Evolutionary conservation across 2,888 invertebrate species (phyloP), one percentile per base, ranked within the genome.

Genomic region (Bembecia ichneumoniformis): DNA sequence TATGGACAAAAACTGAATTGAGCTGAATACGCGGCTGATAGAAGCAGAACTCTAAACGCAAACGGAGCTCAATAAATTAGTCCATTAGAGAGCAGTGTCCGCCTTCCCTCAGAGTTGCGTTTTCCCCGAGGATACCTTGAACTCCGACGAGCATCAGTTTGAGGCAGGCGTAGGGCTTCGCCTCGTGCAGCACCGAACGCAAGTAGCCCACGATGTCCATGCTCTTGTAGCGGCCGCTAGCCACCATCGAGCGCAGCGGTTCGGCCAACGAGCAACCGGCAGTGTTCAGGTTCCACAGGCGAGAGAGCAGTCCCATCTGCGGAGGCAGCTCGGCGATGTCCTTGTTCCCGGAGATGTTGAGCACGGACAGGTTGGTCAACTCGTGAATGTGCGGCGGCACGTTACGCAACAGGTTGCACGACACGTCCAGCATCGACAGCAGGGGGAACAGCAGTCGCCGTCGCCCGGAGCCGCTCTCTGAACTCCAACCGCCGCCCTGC

Each of bases 271-370:
- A 89, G 68, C 99, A 99, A 2, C 96, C 96, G 44, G 93, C 90
- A 2, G 98, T 94, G 77, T 96, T 97, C 40, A 99, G 87, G 82
- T 97, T 98, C 98, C 99, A 99, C 40, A 99, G 88, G n/a, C 97
- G 92, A 1, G 94, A 94, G 2, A 99, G 89, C 5, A 98, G 86
- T 0, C 99, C 99, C 92, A 99, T 94, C 77, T 98, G 96, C 0
- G 98, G 94, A 0, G 99, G 99, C 49, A 99, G 89, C 67, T 97
- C 94, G 3, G 90, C 91, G 49, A 97, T 91, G 40, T 96, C 91
- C 59, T 88, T 82, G 68, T 97, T 97, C 45, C 94, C 93, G 66
- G 96, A 95, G 47, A 99, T 91, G 74, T 98, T 98, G 40, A 99
- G 88, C 40, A 98, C 97, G n/a, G 97, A 96, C 2, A 99, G 88